Evolutionary conservation across 2,888 invertebrate species (phyloP), one percentile per base, ranked within the genome.

Genomic region (Hypercompe scribonia): DNA sequence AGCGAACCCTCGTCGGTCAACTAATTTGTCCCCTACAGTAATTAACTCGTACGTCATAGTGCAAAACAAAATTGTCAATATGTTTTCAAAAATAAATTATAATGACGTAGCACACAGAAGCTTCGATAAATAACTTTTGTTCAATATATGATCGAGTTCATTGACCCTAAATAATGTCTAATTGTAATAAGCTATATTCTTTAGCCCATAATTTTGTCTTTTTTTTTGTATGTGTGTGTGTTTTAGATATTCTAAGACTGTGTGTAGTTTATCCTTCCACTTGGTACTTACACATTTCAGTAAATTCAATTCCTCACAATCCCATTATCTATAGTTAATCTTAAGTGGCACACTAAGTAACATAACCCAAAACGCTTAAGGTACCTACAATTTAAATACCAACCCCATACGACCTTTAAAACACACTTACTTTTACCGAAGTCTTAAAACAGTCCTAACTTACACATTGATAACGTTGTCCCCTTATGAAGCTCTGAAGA

Each of bases 41-140:
- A 81, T 78, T 74, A 81, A 75, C 68, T 68, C 81, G 77, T 21
- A 81, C 78, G 80, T 70, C 73, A 65, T 71, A 75, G 73, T 64
- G 74, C 72, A 68, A 68, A 65, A 67, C 36, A 65, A 34, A 58
- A 61, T 73, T 65, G 68, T 74, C n/a, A 70, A 77, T 36, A 36
- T 31, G 63, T 50, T 15, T 34, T n/a, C 8, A 58, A 54, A 36
- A 33, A 13, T 50, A 24, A 33, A 36, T 54, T 3, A 13, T n/a
- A 34, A 50, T 67, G 24, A 67, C 24, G 21, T 46, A 50, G 5
- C 34, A 15, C 7, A 15, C 13, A 28, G 2, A 54, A n/a, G 1
- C 0, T 54, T n/a, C 10, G 15, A 58, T n/a, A 54, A 24, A n/a
- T 54, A n/a, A 54, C n/a, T n/a, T 54, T 10, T 5, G 24, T 18